These are phyloP conservation scores for Hypomesus transpacificus DNA, from an alignment of 2,113 vertebrate species.

Conservation along the genomic window DNA sequence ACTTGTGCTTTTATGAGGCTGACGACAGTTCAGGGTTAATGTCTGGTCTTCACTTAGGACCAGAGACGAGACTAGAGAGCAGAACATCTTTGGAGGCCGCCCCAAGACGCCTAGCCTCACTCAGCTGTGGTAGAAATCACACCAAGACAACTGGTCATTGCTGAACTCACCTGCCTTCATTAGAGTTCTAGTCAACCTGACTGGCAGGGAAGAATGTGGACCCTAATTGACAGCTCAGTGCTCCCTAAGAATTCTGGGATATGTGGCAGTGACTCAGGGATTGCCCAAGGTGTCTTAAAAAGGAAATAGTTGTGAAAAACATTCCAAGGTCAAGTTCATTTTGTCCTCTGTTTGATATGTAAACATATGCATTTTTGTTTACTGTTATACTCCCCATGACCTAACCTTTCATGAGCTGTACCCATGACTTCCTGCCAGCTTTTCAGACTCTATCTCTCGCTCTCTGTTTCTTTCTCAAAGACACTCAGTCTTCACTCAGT, in stretches of 20 bases:
- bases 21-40: no score
- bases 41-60: no score
- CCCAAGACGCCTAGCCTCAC: no score
- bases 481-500: no score
- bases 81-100: no score
- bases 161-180: not conserved
- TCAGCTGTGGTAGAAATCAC: not conserved
- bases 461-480: rapidly evolving
- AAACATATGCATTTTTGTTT: no score
- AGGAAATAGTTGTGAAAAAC: not conserved
- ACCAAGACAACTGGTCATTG: not conserved
- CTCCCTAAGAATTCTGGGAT: slow-evolving; percentile 1
- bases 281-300: not conserved
- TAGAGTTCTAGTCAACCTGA: not conserved
- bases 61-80: no score
- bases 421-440: no score
- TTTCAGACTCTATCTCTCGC: not conserved
- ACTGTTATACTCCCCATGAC: no score
- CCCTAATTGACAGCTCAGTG: slow-evolving; percentile 7
- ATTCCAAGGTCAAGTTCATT: not conserved
- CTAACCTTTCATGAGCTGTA: no score
- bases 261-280: not conserved
- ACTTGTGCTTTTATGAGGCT: not conserved
- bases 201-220: slow-evolving; percentile 19
- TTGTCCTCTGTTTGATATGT: no score